Evolutionary conservation across 2,888 invertebrate species (phyloP), one percentile per base, ranked within the genome.

Genomic region (Pachycephus smyrnensis): DNA sequence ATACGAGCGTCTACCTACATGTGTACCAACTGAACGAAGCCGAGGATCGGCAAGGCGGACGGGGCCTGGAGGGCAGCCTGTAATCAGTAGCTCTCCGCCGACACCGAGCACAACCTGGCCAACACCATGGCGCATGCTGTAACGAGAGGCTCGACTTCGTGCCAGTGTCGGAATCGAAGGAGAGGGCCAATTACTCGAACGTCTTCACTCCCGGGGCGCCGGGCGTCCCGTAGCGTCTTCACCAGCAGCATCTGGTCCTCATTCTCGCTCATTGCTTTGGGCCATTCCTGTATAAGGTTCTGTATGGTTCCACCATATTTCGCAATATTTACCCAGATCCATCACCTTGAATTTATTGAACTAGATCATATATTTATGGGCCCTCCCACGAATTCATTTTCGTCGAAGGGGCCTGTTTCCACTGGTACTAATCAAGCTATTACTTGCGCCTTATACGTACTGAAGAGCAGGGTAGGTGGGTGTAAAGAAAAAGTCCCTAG

Each of bases 161-260:
- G 76, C 73, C 79, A 80, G 80, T 83, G 82, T 85, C 82, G 83
- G 83, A 87, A 86, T 86, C 86, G 87, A 87, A 86, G 80, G 83
- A 82, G 83, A 83, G 86, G 84, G 82, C 89, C 88, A 88, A 88
- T 88, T 88, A 88, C 87, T 88, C 84, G 83, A 86, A 88, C 87
- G 86, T 89, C 88, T 88, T 89, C 88, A 89, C 88, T 88, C 86
- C 84, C 84, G 84, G 87, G 84, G 86, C 85, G 87, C 86, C 86
- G 84, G 86, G 85, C 86, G 85, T 87, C 89, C 88, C 80, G 82
- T 76, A 77, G 84, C 73, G 82, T 79, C 73, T 35, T 71, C 73
- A 68, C 69, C 73, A 68, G 80, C 31, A 31, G 32, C 83, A 83
- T 83, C 81, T 83, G 81, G 80, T 78, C 74, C 33, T 71, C 31